These are phyloP conservation scores for Sebastes aleutianus DNA, from an alignment of 2,797 vertebrate species.

Conservation along the genomic window DNA sequence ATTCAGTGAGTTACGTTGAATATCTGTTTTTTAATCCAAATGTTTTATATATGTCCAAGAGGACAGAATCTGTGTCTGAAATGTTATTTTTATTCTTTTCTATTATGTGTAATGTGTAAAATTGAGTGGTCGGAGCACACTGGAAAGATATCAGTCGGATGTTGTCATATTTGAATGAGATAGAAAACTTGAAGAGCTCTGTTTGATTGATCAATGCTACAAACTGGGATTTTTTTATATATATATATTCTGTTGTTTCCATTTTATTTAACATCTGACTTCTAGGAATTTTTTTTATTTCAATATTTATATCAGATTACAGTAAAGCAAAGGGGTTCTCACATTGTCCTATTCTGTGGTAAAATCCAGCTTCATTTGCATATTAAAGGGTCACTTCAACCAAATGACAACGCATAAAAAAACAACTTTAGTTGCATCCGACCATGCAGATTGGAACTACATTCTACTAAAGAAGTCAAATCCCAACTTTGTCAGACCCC, in stretches of 20 bases:
- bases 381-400: not conserved
- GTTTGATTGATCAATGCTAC: not conserved
- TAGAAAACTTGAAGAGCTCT: conserved; percentile 22
- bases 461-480: not conserved
- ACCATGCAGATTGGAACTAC: not conserved
- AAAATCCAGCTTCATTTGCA: not conserved
- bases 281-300: not conserved
- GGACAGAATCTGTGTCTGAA: conserved; percentile 11
- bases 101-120: conserved; percentile 4
- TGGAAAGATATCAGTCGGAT: not conserved
- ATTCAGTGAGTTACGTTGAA: not conserved
- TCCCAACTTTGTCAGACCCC: no score
- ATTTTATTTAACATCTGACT: not conserved
- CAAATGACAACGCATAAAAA: not conserved
- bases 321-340: not conserved
- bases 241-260: not conserved
- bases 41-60: conserved; percentile 33
- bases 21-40: conserved; percentile 30
- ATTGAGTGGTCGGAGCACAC: not conserved
- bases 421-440: not conserved
- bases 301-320: not conserved
- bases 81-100: conserved; percentile 33
- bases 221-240: not conserved
- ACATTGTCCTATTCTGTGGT: not conserved
- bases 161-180: not conserved